Conservation (phyloP, 2,797 vertebrate species). For the Sebastes glaucus region DNA sequence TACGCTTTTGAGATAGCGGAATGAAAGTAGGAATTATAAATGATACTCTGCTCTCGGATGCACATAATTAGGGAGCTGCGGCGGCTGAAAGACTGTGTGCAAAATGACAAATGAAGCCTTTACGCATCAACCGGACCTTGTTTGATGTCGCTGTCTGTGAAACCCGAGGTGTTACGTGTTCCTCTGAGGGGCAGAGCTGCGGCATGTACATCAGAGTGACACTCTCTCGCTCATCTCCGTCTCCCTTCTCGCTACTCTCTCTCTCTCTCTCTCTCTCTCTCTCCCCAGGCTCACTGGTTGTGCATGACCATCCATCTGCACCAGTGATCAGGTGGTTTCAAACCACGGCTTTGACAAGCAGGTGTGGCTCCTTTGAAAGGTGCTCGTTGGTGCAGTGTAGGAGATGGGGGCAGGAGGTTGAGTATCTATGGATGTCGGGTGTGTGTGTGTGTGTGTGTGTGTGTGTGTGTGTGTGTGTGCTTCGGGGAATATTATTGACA, state of each 20-base stretch:
- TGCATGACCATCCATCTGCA: slow-evolving; percentile 74
- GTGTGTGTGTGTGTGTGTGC: neutral
- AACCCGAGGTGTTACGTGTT: slow-evolving; percentile 33
- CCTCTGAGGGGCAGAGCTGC: slow-evolving; percentile 45
- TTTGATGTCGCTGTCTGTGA: slow-evolving; percentile 51
- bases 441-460: neutral
- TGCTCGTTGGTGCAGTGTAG: slow-evolving; percentile 52
- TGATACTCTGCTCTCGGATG: slow-evolving; percentile 29
- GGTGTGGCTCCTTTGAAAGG: slow-evolving; percentile 59
- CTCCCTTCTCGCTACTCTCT: neutral
- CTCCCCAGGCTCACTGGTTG: slow-evolving; percentile 14
- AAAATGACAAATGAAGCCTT: slow-evolving; percentile 56
- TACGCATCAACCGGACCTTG: slow-evolving; percentile 22
- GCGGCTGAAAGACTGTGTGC: slow-evolving; percentile 5
- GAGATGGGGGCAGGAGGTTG: slow-evolving; percentile 31
- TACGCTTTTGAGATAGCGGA: neutral
- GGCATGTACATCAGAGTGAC: slow-evolving; percentile 41
- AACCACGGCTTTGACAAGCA: slow-evolving; percentile 62
- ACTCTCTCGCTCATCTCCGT: neutral
- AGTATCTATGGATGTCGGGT: neutral
- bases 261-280: neutral
- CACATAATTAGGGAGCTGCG: slow-evolving; percentile 32
- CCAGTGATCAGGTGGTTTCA: slow-evolving; percentile 68
- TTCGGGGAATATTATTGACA: slow-evolving; percentile 10
- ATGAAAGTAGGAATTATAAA: slow-evolving; percentile 34